Evolutionary conservation across 2,888 invertebrate species (phyloP).

Genomic region (Parthenolecanium corni): DNA sequence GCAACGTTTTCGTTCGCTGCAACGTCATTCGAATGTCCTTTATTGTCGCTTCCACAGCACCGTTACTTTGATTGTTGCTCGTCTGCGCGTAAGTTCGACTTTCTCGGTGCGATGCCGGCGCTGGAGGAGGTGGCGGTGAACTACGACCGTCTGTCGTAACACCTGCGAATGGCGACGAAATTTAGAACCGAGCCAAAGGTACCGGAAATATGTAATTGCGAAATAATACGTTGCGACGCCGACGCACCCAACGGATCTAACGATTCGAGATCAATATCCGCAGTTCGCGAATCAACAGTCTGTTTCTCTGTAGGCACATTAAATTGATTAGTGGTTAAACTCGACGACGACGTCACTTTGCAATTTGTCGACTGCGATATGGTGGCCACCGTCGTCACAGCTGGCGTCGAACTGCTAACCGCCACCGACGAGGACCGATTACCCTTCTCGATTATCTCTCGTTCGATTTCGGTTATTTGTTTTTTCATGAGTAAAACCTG

Average conservation of each 20-base stretch:
- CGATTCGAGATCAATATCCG: conserved; percentile 52
- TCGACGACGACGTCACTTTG: not conserved
- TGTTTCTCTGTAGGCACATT: not conserved
- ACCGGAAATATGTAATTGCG: not conserved
- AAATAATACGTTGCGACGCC: too few relatives aligned
- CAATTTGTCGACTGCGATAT: conserved; percentile 3
- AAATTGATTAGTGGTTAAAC: not conserved
- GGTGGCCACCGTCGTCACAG: not conserved
- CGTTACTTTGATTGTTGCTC: conserved; percentile 31
- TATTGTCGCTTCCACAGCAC: conserved; percentile 52
- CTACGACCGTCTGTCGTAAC: conserved; percentile 7
- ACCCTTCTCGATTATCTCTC: conserved; percentile 54
- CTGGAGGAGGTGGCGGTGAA: conserved; percentile 53
- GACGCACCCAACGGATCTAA: conserved; percentile 57
- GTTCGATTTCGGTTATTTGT: conserved; percentile 61
- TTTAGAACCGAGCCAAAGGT: not conserved
- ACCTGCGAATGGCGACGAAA: not conserved
- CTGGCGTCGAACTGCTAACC: conserved; percentile 6
- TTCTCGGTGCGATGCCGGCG: conserved; percentile 59
- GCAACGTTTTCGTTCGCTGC: conserved; percentile 57
- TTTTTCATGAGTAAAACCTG: conserved; percentile 45
- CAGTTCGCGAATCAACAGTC: conserved; percentile 3
- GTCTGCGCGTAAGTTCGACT: conserved; percentile 36
- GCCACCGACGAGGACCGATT: conserved; percentile 31
- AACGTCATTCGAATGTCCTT: conserved; percentile 72